Conservation (phyloP, 2,888 invertebrate genomes). For the Oscheius sp. region DNA sequence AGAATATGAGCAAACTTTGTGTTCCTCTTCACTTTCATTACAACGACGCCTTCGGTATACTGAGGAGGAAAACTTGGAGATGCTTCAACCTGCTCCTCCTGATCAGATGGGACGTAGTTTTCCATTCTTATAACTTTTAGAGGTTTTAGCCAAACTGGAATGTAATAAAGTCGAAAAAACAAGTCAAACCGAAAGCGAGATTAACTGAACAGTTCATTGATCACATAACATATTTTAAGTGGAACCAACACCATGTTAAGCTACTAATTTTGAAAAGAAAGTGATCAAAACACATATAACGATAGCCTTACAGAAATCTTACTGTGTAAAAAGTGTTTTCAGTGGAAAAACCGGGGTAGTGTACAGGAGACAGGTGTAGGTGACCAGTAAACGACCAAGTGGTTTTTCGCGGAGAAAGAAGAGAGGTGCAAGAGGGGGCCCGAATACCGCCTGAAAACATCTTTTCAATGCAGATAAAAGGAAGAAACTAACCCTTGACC, state of each 20-base stretch:
- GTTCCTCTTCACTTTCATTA: constrained; percentile 39
- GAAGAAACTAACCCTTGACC: constrained; percentile 26
- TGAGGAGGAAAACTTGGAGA: constrained; percentile 30
- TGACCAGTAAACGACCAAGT: no score
- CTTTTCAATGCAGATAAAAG: background rate
- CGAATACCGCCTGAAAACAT: constrained; percentile 26
- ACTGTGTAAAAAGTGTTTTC: no score
- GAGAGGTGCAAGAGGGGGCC: constrained; percentile 30
- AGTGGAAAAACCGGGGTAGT: no score
- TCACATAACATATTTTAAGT: no score
- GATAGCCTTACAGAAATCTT: no score
- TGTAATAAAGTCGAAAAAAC: background rate
- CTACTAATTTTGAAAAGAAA: no score
- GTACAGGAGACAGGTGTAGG: no score
- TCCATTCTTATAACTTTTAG: constrained; percentile 22
- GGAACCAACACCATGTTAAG: no score
- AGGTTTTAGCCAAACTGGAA: background rate
- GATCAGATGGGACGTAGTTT: constrained; percentile 36
- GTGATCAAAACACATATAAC: no score
- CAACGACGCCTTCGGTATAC: constrained; percentile 16
- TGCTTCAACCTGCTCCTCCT: constrained; percentile 32
- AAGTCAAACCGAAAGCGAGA: background rate
- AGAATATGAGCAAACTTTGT: constrained; percentile 37
- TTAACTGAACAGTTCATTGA: background rate
- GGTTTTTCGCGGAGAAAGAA: no score